Base-by-base conservation (phyloP, 2,797 vertebrate genomes). In the Spinus pinus region DNA sequence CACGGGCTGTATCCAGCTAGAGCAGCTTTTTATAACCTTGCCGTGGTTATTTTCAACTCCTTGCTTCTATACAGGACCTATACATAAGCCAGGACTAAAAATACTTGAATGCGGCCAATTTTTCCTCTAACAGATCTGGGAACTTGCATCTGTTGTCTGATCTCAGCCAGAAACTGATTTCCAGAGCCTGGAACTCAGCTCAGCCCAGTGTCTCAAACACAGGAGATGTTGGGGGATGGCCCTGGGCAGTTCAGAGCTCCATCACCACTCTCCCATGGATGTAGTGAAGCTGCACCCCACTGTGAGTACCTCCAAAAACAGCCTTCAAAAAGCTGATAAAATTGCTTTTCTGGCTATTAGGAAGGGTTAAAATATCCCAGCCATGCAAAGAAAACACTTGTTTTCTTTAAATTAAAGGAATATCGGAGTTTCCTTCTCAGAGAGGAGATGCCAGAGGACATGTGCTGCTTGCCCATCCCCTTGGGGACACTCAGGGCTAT, bases 21-120 rank as follows among this genome's bases (percentile, higher is more conserved):
- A 82, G 56, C 41, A 89, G 69, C 39, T 88, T 94, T 88, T 70
- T 42, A 64, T 65, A 66, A 72, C 31, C 8, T 86, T 39, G 8
- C 5, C 47, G 9, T 41, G 19, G 62, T 60, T 84, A 72, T 81
- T 91, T 93, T 83, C 62, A 58, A 25, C 27, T 54, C 65, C 65
- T 81, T 75, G 10, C 69, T 64, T 92, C 80, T 67, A 6, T 25
- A 61, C 28, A 50, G 57, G 24, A 53, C 58, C 46, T 13, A 57
- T 44, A 65, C 28, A 14, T 33, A 67, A 77, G 10, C 47, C 31
- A 80, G 65, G 51, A 25, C 54, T 84, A 74, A 90, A 94, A 81
- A 66, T 49, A 79, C 53, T 72, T 62, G 9, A 62, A 75, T 58
- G 16, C 24, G 21, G 46, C n/a, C 56, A 71, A 17, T 41, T 93